Base-by-base conservation (phyloP, 2,888 invertebrate species). In the Megastigmus dorsalis region DNA sequence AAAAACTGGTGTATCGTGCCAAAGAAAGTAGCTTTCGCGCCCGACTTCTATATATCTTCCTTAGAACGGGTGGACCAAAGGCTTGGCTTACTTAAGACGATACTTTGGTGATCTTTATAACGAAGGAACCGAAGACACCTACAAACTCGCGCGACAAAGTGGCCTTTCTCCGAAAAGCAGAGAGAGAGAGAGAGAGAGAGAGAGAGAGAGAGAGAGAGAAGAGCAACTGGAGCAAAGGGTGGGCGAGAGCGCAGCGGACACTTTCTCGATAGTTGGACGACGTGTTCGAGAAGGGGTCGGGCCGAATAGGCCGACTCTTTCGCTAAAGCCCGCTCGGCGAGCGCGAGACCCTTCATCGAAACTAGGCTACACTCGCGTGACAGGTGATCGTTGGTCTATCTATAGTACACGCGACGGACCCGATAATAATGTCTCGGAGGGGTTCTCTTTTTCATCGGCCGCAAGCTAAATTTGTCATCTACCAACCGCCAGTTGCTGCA, bases 181-280 rank as follows among this genome's bases (percentile, higher is more conserved):
- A 55, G 55, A 38, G 38, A 41, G 38, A 28, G 43, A 1, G 23
- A 38, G 20, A 7, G 36, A 15, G 30, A 7, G 15, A 7, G n/a
- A 2, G 30, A n/a, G n/a, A n/a, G n/a, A n/a, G n/a, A n/a, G n/a
- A n/a, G n/a, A n/a, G n/a, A n/a, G n/a, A n/a, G n/a, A n/a, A n/a
- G n/a, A n/a, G n/a, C n/a, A 66, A 60, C 43, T 66, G 20, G 63
- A 63, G 48, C 48, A 41, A 48, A 28, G 43, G 3, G 23, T 28
- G 20, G 7, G 36, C 26, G 30, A 7, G 15, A 7, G n/a, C 4
- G 30, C 7, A 13, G 69, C 60, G 70, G 81, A 81, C 81, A 78
- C 75, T 76, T 82, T 77, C 72, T 80, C 81, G 77, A 82, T 82
- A 81, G 78, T 82, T 81, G 67, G 36, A 36, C 28, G 26, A 13